Evolutionary conservation across 2,113 vertebrate genomes (phyloP).

Genomic region (Daboia siamensis): DNA sequence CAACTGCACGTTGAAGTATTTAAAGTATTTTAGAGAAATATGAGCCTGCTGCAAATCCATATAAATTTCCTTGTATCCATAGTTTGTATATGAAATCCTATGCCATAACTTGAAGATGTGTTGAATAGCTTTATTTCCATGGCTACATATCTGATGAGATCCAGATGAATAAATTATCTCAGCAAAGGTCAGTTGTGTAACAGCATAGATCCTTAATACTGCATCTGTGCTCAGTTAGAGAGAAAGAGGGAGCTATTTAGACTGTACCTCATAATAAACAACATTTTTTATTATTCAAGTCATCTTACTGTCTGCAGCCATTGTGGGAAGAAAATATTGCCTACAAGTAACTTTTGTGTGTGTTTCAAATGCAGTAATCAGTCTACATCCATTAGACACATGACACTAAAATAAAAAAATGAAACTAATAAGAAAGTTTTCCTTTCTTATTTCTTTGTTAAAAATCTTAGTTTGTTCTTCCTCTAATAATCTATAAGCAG

Average conservation of each 20-base stretch:
- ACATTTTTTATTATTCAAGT: not conserved
- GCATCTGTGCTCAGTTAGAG: not conserved
- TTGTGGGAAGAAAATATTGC: not conserved
- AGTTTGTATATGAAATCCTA: conserved; percentile 19
- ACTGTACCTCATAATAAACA: not conserved
- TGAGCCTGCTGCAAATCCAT: conserved; percentile 2
- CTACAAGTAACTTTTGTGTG: not conserved
- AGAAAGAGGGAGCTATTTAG: conserved; percentile 1
- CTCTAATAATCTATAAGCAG: not conserved
- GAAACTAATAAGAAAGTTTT: not conserved
- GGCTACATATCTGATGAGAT: conserved; percentile 22
- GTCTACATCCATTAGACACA: not conserved
- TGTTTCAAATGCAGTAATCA: not conserved
- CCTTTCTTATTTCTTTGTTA: not conserved
- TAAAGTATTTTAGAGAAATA: conserved; percentile 1
- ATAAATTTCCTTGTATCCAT: conserved; percentile 9
- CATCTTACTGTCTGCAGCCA: not conserved
- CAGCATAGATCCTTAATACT: conserved; percentile 1
- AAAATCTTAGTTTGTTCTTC: not conserved
- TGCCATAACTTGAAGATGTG: conserved; percentile 3
- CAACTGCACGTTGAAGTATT: not conserved
- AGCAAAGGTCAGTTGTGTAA: conserved; percentile 34
- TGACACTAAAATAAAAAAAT: not conserved
- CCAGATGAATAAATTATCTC: conserved; percentile 32
- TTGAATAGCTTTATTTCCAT: conserved; percentile 30